Base-by-base conservation (phyloP, 1,140 invertebrate species). In the Drosophila mayri region DNA sequence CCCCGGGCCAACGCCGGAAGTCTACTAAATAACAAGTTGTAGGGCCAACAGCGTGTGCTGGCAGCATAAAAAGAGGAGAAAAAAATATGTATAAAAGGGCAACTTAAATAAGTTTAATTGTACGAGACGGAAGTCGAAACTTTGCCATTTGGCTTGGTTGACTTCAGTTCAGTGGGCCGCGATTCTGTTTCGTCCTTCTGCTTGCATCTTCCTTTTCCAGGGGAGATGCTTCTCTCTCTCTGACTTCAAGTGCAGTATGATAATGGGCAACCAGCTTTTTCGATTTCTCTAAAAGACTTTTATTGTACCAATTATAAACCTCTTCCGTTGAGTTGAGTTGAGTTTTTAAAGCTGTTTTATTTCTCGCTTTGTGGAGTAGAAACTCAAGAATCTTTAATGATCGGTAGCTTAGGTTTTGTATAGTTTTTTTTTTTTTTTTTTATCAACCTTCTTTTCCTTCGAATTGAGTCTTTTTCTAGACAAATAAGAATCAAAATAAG, bases 81-180 rank as follows among this genome's bases (percentile, higher is more conserved):
- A 46, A 46, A 46, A 16, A 2, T 7, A 5, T 16, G 22, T 22
- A 71, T 64, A 58, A 73, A 66, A 68, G 32, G 18, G 52, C 65
- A 73, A 81, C 63, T 82, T 78, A 78, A 78, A 62, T 52, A 81
- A 85, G 77, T 81, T 81, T 74, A 74, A 84, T 77, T 84, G 73
- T 47, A 70, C 66, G 59, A 73, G 62, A 65, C 60, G 63, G 64
- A 80, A 76, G 63, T 44, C 52, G 49, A 68, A 76, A 72, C 43
- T 82, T 81, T 73, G 57, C 40, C 52, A 50, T 76, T 75, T 75
- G 28, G 30, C 43, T 50, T 25, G 25, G 18, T 43, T 63, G 35
- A 35, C 22, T 59, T 46, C 46, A 37, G 28, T 40, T 37, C 28
- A 47, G 22, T 35, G 16, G 44, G 25, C 32, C 18, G 22, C n/a